phyloP scores from a whole-genome alignment of 1,140 invertebrate genomes.

The Leptinotarsa defecta region DNA sequence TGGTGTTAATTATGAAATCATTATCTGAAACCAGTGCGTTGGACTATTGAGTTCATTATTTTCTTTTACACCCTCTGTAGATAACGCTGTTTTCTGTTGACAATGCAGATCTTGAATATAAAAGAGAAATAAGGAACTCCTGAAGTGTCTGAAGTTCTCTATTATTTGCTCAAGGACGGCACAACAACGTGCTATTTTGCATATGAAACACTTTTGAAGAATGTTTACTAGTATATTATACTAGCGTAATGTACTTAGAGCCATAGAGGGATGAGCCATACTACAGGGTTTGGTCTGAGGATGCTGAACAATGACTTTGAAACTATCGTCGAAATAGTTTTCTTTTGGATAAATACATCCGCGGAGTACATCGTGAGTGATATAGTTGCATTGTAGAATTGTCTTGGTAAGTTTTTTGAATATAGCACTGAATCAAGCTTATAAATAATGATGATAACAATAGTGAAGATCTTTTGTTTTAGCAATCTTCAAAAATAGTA shows the following conservation, averaged over 20 bases:
- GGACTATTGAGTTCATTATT: background rate
- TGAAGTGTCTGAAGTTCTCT: background rate
- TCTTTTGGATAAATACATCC: too few species aligned
- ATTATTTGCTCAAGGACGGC: constrained; percentile 1
- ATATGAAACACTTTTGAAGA: constrained; percentile 19
- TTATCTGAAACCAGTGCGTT: background rate
- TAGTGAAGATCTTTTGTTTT: too few species aligned
- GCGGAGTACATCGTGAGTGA: too few species aligned
- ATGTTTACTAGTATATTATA: constrained; percentile 18
- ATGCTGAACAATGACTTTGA: too few species aligned
- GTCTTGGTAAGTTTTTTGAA: too few species aligned
- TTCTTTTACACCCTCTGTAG: background rate
- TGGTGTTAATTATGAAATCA: background rate
- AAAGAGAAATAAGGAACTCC: constrained; percentile 17
- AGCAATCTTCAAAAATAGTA: too few species aligned
- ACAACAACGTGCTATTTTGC: constrained; percentile 12
- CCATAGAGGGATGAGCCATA: too few species aligned
- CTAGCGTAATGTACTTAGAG: background rate
- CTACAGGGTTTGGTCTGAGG: too few species aligned
- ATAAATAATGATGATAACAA: too few species aligned
- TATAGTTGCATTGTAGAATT: too few species aligned
- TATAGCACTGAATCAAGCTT: too few species aligned
- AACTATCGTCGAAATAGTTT: too few species aligned
- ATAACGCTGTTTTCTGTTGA: background rate
- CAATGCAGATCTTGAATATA: constrained; percentile 2